A percentile compares a stretch with the other conserved stretches of the same genome.
Conservation (phyloP, 2,888 invertebrate species). For the Callyntrura sp. region DNA sequence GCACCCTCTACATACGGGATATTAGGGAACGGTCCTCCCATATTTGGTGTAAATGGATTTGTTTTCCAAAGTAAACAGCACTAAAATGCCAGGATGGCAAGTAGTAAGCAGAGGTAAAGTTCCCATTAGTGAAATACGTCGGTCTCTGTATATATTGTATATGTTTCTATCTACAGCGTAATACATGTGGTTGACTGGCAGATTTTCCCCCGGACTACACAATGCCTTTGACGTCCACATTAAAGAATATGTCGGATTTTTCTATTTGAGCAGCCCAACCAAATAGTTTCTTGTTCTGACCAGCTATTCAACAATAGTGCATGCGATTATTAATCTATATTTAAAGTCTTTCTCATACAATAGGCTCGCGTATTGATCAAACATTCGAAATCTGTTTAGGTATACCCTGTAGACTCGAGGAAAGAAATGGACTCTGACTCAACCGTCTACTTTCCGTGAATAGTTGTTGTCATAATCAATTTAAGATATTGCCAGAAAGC, state of each 20-base stretch:
- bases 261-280: background rate
- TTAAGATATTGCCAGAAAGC: slow-evolving; percentile 60
- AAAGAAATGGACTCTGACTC: slow-evolving; percentile 49
- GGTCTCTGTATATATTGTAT: background rate
- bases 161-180: too few species aligned
- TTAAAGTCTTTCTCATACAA: slow-evolving; percentile 31
- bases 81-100: background rate
- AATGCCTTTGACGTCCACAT: slow-evolving; percentile 46
- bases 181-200: slow-evolving; percentile 52
- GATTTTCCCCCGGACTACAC: slow-evolving; percentile 30
- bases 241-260: slow-evolving; percentile 38
- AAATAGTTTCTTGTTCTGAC: slow-evolving; percentile 1
- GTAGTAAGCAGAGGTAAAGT: slow-evolving; percentile 6
- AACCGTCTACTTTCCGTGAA: slow-evolving; percentile 24
- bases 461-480: slow-evolving; percentile 75
- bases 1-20: too few species aligned
- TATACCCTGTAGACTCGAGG: slow-evolving; percentile 57
- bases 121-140: slow-evolving; percentile 21
- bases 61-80: slow-evolving; percentile 43
- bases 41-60: slow-evolving; percentile 51
- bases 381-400: slow-evolving; percentile 46
- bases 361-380: slow-evolving; percentile 69
- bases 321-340: slow-evolving; percentile 44
- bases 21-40: background rate
- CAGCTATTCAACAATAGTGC: slow-evolving; percentile 46